Evolutionary conservation across 2,113 vertebrate species (phyloP).

Genomic region (Brachirus orientalis): DNA sequence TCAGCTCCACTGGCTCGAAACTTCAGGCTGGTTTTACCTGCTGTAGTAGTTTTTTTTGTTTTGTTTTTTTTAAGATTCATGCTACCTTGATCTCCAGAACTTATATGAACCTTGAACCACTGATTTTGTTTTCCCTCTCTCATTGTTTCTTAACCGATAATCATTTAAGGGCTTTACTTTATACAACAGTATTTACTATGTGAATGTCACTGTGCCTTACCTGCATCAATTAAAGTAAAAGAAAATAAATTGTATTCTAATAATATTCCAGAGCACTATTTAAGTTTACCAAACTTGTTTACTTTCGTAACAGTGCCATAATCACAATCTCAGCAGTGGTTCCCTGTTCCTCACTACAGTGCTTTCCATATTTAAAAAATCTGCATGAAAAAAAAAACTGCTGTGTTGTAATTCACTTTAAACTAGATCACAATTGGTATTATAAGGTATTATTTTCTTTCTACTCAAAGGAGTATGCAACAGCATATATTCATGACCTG

Average conservation of each 20-base stretch:
- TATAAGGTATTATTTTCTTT: too few species aligned
- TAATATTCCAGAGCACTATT: background rate
- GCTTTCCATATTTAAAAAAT: constrained; percentile 14
- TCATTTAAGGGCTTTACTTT: too few species aligned
- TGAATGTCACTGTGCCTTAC: too few species aligned
- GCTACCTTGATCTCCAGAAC: background rate
- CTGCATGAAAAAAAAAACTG: too few species aligned
- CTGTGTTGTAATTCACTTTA: too few species aligned
- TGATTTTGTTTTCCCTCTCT: too few species aligned
- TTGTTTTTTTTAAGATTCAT: background rate
- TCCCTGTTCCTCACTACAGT: background rate
- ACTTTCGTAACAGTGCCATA: background rate
- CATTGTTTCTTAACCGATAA: background rate
- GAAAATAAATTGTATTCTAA: background rate
- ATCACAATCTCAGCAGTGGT: background rate
- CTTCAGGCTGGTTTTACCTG: background rate
- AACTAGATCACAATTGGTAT: too few species aligned
- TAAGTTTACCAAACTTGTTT: background rate
- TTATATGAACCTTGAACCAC: background rate
- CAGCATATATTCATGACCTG: too few species aligned
- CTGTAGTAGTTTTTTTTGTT: too few species aligned
- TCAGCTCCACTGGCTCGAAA: background rate
- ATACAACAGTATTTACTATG: too few species aligned
- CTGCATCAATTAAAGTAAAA: background rate
- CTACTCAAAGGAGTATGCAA: too few species aligned